Evolutionary conservation across 2,113 vertebrate species (phyloP), one percentile per base, ranked within the genome.

Genomic region (Prolemur simus): DNA sequence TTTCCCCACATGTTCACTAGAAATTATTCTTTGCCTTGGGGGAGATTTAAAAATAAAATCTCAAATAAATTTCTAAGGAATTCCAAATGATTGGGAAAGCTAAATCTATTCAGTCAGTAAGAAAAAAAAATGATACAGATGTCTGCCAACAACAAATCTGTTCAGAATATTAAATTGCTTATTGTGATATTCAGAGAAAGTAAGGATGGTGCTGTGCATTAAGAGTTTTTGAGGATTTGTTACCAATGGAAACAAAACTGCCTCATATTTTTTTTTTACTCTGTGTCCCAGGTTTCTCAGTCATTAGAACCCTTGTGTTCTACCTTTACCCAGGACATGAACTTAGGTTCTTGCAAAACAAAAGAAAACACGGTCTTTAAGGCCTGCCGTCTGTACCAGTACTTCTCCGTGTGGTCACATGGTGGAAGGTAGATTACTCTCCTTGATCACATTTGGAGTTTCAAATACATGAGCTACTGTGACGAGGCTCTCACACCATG

Each of bases 1-100:
- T 84, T 92, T 63, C 69, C 58, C 93, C 20, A 42, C 4, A 12
- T 88, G 69, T 82, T 90, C 74, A 80, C 2, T 13, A 86, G 64
- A 92, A 92, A 84, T 69, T 80, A 52, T 64, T 69, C 52, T 95
- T 89, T 82, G 63, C 84, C 92, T 85, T 92, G 42, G 74, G 39
- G 39, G 32, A 97, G 47, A 89, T 74, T 54, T 78, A 49, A 94
- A 97, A 96, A 90, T 73, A 89, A 97, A 95, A 94, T 95, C 94
- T 80, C 52, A 89, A 89, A 82, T 69, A 97, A 94, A 94, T 86
- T 60, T 60, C 73, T 86, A 58, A 91, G 68, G 83, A 90, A 89
- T 83, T 93, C 64, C 80, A 95, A 96, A 97, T 85, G 74, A 92
- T 68, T 95, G 81, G 49, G 78, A 93, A 93, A 96, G 32, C 76